Evolutionary conservation across 2,113 vertebrate genomes (phyloP).

Genomic region (Oryzias curvinotus): DNA sequence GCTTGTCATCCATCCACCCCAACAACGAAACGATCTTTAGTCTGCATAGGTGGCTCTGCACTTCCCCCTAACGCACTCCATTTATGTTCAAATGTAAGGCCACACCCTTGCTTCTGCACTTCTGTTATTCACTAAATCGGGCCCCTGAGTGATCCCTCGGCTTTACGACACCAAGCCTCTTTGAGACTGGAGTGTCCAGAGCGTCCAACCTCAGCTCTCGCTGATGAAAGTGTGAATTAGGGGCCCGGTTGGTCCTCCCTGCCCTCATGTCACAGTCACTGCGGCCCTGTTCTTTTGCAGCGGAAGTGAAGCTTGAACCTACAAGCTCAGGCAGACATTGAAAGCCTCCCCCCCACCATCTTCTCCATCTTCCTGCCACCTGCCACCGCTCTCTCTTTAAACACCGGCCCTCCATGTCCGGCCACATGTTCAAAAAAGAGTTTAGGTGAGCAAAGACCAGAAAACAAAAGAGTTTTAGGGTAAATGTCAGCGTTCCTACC

Average conservation of each 20-base stretch:
- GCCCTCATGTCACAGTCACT: slow-evolving; percentile 39
- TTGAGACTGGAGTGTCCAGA: background rate
- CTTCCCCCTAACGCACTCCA: slow-evolving; percentile 62
- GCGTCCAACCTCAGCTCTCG: slow-evolving; percentile 1
- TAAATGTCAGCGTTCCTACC: slow-evolving; percentile 64
- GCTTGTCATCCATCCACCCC: background rate
- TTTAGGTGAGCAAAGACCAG: slow-evolving; percentile 9
- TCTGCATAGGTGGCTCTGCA: slow-evolving; percentile 32
- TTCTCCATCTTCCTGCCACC: slow-evolving; percentile 39
- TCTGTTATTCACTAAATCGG: slow-evolving; percentile 39
- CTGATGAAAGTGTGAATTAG: background rate
- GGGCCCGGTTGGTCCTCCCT: background rate
- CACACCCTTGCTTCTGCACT: slow-evolving; percentile 71
- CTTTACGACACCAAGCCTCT: slow-evolving; percentile 6
- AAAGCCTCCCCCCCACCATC: slow-evolving; percentile 21
- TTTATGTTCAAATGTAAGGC: slow-evolving; percentile 60
- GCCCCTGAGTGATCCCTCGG: slow-evolving; percentile 11
- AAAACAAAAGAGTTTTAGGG: slow-evolving; percentile 28
- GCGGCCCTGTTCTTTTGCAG: slow-evolving; percentile 35
- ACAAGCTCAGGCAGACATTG: slow-evolving; percentile 22
- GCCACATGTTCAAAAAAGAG: background rate
- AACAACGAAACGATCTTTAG: slow-evolving; percentile 18
- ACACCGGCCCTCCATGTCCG: background rate
- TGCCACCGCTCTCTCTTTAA: slow-evolving; percentile 15
- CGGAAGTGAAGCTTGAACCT: slow-evolving; percentile 63